A percentile compares a stretch with the other conserved stretches of the same genome.
Evolutionary conservation across 2,888 invertebrate genomes (phyloP).

Genomic region (Lottia gigantea): DNA sequence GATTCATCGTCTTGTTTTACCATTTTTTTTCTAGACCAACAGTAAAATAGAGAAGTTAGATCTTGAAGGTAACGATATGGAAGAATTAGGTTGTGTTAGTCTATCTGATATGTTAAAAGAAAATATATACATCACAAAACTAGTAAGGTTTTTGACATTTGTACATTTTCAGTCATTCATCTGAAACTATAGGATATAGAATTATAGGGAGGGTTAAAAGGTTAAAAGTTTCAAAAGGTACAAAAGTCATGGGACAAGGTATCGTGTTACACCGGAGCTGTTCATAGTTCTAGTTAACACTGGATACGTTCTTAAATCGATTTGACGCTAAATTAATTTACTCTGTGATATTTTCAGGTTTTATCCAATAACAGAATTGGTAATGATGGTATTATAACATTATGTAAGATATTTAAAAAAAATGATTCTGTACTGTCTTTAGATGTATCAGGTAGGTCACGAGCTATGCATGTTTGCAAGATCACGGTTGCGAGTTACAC

Average conservation of each 20-base stretch:
- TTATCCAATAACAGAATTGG: constrained; percentile 54
- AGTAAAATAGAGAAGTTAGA: constrained; percentile 51
- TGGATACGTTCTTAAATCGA: no score
- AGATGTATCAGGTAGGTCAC: constrained; percentile 46
- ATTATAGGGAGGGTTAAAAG: no score
- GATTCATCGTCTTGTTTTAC: neutral
- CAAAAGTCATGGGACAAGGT: no score
- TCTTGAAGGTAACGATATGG: constrained; percentile 55
- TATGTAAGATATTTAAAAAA: constrained; percentile 48
- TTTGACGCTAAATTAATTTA: no score
- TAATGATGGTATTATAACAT: constrained; percentile 45
- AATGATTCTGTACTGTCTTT: constrained; percentile 52
- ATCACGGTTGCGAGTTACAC: no score
- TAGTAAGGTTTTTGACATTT: constrained; percentile 38
- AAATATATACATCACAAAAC: constrained; percentile 54
- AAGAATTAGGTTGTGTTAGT: constrained; percentile 45
- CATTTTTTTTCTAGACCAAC: constrained; percentile 44
- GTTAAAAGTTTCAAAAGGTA: no score
- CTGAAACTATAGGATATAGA: no score
- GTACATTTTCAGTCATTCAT: no score
- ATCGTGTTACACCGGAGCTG: no score
- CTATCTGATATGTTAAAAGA: constrained; percentile 49
- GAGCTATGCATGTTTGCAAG: no score
- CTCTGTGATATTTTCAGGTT: constrained; percentile 46
- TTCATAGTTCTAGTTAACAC: no score